A percentile compares a stretch with the other conserved stretches of the same genome.
Evolutionary conservation across 1,140 invertebrate genomes (phyloP).

Genomic region (Anoplolepis gracilipes): DNA sequence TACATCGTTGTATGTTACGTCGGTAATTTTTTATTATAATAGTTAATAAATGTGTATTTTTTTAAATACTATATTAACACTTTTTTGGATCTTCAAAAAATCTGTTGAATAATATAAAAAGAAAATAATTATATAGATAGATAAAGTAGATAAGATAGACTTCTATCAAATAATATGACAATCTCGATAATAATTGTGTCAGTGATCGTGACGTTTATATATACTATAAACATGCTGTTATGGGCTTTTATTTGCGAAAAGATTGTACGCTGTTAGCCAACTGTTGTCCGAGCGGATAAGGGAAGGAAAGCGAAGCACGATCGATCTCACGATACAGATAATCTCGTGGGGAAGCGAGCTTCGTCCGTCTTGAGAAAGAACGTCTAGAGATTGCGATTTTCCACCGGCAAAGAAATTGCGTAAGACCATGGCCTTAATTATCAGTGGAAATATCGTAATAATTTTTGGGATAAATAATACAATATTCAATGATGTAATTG

Average conservation of each 20-base stretch:
- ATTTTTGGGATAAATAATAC: neutral
- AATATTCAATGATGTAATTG: neutral
- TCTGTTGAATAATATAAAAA: no score
- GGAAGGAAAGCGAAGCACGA: constrained; percentile 59
- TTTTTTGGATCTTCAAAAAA: neutral
- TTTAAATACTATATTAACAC: neutral
- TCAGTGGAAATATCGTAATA: constrained; percentile 12
- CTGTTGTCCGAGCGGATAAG: constrained; percentile 49
- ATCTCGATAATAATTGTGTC: neutral
- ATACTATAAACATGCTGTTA: neutral
- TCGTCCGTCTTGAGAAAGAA: constrained; percentile 46
- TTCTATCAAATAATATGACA: neutral
- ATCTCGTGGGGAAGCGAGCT: constrained; percentile 55
- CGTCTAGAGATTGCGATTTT: constrained; percentile 38
- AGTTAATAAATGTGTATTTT: neutral
- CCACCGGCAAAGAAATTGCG: constrained; percentile 19
- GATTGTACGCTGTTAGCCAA: constrained; percentile 39
- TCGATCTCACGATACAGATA: constrained; percentile 60
- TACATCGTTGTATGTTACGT: neutral
- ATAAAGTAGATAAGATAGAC: neutral
- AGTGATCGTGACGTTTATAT: neutral
- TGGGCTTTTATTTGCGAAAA: constrained; percentile 9
- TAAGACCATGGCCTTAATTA: constrained; percentile 30
- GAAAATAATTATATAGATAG: no score
- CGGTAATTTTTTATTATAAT: neutral